Evolutionary conservation across 2,888 invertebrate species (phyloP).

Genomic region (Polydrusus pterygomalis): DNA sequence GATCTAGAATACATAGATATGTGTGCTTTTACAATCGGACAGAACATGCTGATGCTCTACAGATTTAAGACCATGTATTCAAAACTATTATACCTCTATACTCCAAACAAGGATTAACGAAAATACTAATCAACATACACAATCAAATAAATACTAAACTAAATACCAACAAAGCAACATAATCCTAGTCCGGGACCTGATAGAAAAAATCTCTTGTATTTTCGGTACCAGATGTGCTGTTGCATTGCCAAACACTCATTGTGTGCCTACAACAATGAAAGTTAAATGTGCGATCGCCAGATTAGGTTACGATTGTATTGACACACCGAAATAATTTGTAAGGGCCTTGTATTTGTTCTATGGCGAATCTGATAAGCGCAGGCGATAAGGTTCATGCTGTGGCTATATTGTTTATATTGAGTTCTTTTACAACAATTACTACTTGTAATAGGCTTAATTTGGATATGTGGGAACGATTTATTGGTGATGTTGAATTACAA

Average conservation of each 20-base stretch:
- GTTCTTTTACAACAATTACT: constrained; percentile 65
- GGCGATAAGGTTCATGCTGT: constrained; percentile 66
- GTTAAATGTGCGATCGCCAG: constrained; percentile 71
- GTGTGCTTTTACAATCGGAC: too few species aligned
- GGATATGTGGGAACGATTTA: constrained; percentile 55
- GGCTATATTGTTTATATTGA: constrained; percentile 67
- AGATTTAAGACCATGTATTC: too few species aligned
- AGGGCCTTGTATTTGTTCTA: constrained; percentile 62
- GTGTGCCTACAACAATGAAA: constrained; percentile 70
- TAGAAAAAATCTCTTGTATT: constrained; percentile 47
- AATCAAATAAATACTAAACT: constrained; percentile 49
- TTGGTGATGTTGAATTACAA: constrained; percentile 39
- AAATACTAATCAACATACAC: constrained; percentile 28
- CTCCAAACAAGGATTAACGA: constrained; percentile 8
- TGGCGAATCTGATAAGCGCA: constrained; percentile 50
- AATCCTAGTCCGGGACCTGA: constrained; percentile 44
- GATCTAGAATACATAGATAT: too few species aligned
- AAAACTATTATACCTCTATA: background rate
- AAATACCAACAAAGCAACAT: constrained; percentile 48
- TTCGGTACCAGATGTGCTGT: constrained; percentile 69
- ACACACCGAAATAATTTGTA: constrained; percentile 71
- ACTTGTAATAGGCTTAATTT: constrained; percentile 66
- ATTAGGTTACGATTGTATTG: constrained; percentile 71
- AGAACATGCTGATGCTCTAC: too few species aligned
- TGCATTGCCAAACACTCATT: constrained; percentile 70